phyloP scores from a whole-genome alignment of 2,113 vertebrate genomes.

The Eurypyga helias region DNA sequence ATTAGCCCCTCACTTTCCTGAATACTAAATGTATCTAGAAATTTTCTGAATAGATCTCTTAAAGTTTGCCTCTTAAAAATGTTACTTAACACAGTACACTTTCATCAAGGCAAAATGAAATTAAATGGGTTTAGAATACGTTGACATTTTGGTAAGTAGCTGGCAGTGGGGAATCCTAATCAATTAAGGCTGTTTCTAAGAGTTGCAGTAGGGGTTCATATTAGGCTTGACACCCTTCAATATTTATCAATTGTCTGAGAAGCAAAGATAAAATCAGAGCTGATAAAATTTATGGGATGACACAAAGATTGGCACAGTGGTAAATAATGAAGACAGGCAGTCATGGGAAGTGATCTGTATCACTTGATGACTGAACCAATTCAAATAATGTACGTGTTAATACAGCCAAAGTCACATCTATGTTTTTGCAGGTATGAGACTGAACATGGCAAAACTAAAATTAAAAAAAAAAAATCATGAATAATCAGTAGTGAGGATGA shows the following conservation, averaged over 20 bases:
- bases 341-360: conserved; percentile 31
- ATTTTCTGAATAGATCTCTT: neutral
- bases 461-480: neutral
- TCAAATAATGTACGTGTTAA: neutral
- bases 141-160: neutral
- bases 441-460: neutral
- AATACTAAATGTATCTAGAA: neutral
- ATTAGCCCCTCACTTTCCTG: neutral
- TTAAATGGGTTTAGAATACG: neutral
- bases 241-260: conserved; percentile 43
- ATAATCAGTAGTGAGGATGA: neutral
- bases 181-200: neutral
- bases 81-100: neutral
- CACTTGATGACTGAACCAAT: neutral
- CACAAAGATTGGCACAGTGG: conserved; percentile 49
- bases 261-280: conserved; percentile 26
- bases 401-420: neutral
- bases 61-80: neutral
- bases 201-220: neutral
- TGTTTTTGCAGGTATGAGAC: neutral
- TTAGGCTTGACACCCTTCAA: conserved; percentile 42
- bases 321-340: conserved; percentile 57
- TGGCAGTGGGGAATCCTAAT: neutral
- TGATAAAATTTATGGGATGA: conserved; percentile 31
- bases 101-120: neutral